Base-by-base conservation (phyloP, 1,140 invertebrate genomes). In the Drosophila asahinai region DNA sequence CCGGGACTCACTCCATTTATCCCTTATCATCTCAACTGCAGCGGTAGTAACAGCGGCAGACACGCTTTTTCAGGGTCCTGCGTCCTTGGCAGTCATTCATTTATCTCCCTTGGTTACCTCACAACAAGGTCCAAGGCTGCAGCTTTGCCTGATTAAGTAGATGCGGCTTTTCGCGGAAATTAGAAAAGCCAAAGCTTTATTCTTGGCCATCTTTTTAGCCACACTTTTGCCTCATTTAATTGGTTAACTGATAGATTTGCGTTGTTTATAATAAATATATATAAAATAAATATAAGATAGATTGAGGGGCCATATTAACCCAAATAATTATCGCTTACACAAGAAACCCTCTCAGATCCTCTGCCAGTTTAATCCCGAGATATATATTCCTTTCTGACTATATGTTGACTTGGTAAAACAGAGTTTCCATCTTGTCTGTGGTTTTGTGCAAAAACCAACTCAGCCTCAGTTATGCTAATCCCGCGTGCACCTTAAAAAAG, bases 391-490 rank as follows among this genome's bases (percentile, higher is more conserved):
- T 25, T 43, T 7, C 14, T 17, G 27, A 17, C 43, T 43, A 43
- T 65, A 62, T 61, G 38, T 45, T 61, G 40, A 43, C 38, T 25
- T 1, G 12, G 12, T 0, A 30, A 19, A 19, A 64, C 36, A 54
- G 25, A 36, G 61, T 54, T 71, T 71, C 30, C 67, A 71, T 71
- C 62, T 71, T 71, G 67, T 22, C 48, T 71, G 67, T 38, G 67
- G 62, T 45, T 36, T 43, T 45, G 67, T 19, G 27, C 27, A 30
- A 43, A 54, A 66, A 38, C 22, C 48, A 43, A 70, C 40, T 49
- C 48, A 65, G 47, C 40, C 38, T 17, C 61, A 54, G 61, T 54
- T 71, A 66, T 67, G 67, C 64, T 70, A 70, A 66, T 66, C 67
- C 62, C 19, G 8, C 1, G 4, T 15, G 54, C 63, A 38, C 15